phyloP scores from a whole-genome alignment of 2,797 vertebrate genomes.

The Mormyrops attenuatus region DNA sequence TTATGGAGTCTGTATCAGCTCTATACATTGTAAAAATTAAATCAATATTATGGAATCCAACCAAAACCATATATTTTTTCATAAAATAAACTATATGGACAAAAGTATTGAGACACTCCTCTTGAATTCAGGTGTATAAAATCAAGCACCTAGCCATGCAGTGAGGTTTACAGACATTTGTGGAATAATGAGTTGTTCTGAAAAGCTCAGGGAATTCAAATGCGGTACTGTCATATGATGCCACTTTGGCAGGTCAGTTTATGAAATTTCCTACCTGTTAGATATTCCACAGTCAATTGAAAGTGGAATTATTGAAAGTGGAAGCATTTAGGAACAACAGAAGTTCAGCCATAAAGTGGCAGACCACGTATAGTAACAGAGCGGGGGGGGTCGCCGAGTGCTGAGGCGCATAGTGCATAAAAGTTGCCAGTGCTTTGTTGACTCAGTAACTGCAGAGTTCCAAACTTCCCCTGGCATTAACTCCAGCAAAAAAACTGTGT shows the following conservation, averaged over 20 bases:
- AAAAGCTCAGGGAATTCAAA: not conserved
- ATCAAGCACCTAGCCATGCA: not conserved
- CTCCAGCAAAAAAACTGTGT: not conserved
- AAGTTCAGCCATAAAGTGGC: not conserved
- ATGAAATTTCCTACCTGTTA: not conserved
- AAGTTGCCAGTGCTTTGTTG: not conserved
- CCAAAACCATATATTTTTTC: not conserved
- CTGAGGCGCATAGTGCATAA: not conserved
- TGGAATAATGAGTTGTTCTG: not conserved
- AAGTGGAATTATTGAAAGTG: not conserved
- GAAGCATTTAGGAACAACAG: not conserved
- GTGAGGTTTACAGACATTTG: not conserved
- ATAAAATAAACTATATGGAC: not conserved
- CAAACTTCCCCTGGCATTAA: not conserved
- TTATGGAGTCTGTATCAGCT: not conserved
- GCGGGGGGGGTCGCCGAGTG: not conserved
- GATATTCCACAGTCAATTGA: not conserved
- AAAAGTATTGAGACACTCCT: not conserved
- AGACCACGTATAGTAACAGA: not conserved
- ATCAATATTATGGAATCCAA: not conserved
- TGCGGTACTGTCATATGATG: not conserved
- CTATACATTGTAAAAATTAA: not conserved
- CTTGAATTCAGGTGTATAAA: not conserved
- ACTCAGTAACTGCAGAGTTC: not conserved
- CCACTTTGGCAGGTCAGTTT: not conserved